phyloP scores from a whole-genome alignment of 2,113 vertebrate genomes.

The Psettodes erumei region DNA sequence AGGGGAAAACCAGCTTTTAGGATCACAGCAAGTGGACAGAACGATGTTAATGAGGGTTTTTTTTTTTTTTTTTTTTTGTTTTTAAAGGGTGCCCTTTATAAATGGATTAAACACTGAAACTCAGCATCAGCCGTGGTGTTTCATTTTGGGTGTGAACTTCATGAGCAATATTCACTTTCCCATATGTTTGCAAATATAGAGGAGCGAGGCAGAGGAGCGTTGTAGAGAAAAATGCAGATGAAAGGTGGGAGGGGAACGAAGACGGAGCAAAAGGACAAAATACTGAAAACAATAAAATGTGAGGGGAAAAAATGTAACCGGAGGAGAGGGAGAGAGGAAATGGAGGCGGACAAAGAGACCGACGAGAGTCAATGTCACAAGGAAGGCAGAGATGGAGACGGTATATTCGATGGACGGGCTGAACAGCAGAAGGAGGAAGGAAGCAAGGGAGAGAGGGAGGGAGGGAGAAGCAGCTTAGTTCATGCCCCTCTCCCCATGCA shows the following conservation, averaged over 20 bases:
- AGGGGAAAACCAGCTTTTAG: constrained; percentile 29
- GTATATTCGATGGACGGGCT: constrained; percentile 56
- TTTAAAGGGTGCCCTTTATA: constrained; percentile 7
- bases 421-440: constrained; percentile 49
- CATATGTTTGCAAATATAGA: constrained; percentile 47
- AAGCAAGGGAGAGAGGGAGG: constrained; percentile 17
- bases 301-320: constrained; percentile 1
- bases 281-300: constrained; percentile 23
- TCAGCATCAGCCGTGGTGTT: constrained; percentile 54
- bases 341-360: constrained; percentile 34
- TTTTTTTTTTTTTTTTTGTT: too few relatives aligned
- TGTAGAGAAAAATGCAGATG: constrained; percentile 29
- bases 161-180: constrained; percentile 61
- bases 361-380: constrained; percentile 57
- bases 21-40: constrained; percentile 34
- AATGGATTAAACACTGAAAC: constrained; percentile 29
- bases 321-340: constrained; percentile 8
- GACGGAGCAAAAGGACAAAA: constrained; percentile 10
- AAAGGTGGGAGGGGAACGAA: constrained; percentile 6
- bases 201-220: constrained; percentile 32
- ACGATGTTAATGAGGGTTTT: constrained; percentile 43
- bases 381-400: constrained; percentile 54
- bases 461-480: constrained; percentile 73
- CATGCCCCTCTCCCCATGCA: constrained; percentile 88
- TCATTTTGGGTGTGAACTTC: constrained; percentile 74